Conservation (phyloP, 2,888 invertebrate genomes). For the Strigamia transsilvanica region DNA sequence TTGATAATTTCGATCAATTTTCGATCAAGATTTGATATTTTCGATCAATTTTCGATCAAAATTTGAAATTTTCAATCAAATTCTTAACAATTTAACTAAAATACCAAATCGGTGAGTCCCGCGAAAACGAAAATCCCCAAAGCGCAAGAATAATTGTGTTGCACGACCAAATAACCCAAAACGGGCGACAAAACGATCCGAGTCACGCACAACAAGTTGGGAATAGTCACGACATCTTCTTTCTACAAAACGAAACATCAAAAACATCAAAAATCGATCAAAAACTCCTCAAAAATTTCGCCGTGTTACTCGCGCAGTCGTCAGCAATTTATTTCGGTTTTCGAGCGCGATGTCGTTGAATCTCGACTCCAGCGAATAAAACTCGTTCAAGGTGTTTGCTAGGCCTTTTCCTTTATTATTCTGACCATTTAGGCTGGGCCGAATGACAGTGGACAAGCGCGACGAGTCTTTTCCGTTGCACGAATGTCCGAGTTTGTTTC, state of each 20-base stretch:
- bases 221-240: conserved; percentile 92
- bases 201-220: conserved; percentile 86
- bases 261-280: not conserved
- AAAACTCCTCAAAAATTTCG: too few relatives aligned
- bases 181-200: conserved; percentile 88
- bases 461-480: not conserved
- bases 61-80: not conserved
- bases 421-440: not conserved
- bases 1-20: too few relatives aligned
- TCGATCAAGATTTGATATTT: not conserved
- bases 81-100: conserved; percentile 57
- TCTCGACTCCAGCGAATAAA: not conserved
- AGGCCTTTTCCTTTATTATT: not conserved
- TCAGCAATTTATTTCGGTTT: not conserved
- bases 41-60: too few relatives aligned
- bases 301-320: not conserved
- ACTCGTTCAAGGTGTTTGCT: not conserved
- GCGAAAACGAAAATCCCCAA: conserved; percentile 83
- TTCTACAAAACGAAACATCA: conserved; percentile 68
- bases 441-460: not conserved
- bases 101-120: conserved; percentile 89
- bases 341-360: too few relatives aligned
- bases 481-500: conserved; percentile 3
- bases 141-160: conserved; percentile 79
- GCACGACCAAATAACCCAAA: conserved; percentile 86